phyloP scores from a whole-genome alignment of 2,888 invertebrate species.

The Drosophila crucigera region DNA sequence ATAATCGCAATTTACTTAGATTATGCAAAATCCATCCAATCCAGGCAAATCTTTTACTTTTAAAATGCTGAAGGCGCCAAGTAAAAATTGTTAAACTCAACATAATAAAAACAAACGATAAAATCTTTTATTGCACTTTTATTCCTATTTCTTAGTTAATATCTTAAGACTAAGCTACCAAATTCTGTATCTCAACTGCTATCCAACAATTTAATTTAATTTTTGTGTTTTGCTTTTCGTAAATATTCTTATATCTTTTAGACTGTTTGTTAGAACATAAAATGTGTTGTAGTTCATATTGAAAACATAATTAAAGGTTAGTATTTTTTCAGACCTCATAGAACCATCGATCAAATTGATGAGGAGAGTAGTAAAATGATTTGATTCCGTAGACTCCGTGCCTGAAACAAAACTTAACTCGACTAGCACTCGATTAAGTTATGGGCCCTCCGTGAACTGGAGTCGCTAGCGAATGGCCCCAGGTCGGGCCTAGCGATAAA shows the following conservation, averaged over 20 bases:
- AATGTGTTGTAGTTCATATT: background rate
- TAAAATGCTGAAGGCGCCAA: background rate
- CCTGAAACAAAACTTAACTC: background rate
- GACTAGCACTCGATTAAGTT: conserved; percentile 34
- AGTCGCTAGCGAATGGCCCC: conserved; percentile 22
- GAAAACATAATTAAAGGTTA: conserved; percentile 16
- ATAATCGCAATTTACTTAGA: background rate
- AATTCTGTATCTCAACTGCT: background rate
- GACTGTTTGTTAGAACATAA: background rate
- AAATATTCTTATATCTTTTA: background rate
- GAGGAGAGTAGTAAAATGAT: conserved; percentile 22
- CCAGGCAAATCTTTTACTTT: background rate
- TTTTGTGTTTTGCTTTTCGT: background rate
- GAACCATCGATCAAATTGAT: conserved; percentile 49
- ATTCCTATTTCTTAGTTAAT: background rate
- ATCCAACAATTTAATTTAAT: background rate
- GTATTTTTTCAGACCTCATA: conserved; percentile 1
- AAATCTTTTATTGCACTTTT: background rate
- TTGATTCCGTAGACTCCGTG: conserved; percentile 35
- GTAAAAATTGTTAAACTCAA: background rate
- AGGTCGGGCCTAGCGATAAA: conserved; percentile 47
- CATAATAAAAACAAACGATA: background rate
- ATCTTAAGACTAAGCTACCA: background rate
- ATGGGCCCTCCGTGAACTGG: conserved; percentile 27
- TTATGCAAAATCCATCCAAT: background rate